These are phyloP conservation scores for Gallinago undulata DNA, from an alignment of 2,113 vertebrate species.

Conservation along the genomic window DNA sequence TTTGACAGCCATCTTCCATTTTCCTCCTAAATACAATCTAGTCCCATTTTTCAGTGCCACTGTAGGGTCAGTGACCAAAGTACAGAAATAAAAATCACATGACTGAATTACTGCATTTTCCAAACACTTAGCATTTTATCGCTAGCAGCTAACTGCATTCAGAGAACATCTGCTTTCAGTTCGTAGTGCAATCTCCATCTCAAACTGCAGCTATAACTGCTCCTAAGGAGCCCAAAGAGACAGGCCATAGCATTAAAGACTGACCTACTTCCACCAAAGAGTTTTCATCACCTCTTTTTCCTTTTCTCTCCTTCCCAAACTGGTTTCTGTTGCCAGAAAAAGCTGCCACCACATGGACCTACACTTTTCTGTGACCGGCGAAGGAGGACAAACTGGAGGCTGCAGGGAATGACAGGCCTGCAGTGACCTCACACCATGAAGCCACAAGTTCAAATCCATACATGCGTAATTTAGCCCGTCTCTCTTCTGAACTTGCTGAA, in stretches of 20 bases:
- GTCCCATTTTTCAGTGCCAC: conserved; percentile 1
- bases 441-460: background rate
- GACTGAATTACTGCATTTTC: conserved; percentile 10
- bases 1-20: conserved; percentile 28
- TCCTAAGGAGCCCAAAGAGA: conserved; percentile 22
- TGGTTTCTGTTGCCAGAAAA: background rate
- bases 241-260: background rate
- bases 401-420: background rate
- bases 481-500: background rate
- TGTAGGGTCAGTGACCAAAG: background rate
- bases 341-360: background rate
- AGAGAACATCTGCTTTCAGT: conserved; percentile 37
- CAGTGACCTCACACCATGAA: background rate
- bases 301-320: background rate
- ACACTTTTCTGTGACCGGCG: background rate
- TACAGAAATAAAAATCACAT: background rate
- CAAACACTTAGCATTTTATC: conserved; percentile 24
- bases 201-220: background rate
- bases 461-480: background rate
- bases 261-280: background rate
- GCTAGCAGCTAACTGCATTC: conserved; percentile 15
- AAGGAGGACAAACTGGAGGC: background rate
- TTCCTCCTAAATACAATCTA: background rate
- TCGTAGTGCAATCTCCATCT: background rate
- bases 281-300: background rate